phyloP scores from a whole-genome alignment of 2,888 invertebrate genomes.

The Acronicta alni region DNA sequence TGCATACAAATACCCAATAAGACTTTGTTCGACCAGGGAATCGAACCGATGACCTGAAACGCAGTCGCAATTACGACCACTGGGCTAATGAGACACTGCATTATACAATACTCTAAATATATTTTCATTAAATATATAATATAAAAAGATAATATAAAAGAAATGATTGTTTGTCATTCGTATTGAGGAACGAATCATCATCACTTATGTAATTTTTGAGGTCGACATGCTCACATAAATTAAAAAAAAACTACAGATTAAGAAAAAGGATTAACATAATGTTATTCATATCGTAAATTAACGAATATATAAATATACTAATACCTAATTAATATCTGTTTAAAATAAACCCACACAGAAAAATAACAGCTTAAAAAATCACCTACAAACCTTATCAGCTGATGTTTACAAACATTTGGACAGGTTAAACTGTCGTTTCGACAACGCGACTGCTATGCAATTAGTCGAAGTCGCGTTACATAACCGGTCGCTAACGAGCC shows the following conservation, averaged over 20 bases:
- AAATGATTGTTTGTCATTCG: too few relatives aligned
- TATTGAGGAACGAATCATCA: too few relatives aligned
- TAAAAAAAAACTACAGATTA: background rate
- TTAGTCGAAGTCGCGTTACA: conserved; percentile 53
- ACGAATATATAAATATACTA: background rate
- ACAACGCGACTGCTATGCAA: conserved; percentile 47
- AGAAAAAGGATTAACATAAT: conserved; percentile 7
- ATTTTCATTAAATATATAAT: too few relatives aligned
- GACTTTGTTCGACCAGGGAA: too few relatives aligned
- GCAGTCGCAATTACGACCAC: too few relatives aligned
- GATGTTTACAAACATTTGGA: conserved; percentile 54
- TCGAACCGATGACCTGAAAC: too few relatives aligned
- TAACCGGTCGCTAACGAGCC: conserved; percentile 43
- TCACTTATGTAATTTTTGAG: too few relatives aligned
- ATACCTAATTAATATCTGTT: conserved; percentile 16
- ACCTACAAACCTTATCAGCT: conserved; percentile 11
- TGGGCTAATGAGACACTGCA: too few relatives aligned
- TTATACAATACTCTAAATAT: too few relatives aligned
- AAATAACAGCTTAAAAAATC: conserved; percentile 9
- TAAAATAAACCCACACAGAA: conserved; percentile 5
- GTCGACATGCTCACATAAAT: too few relatives aligned
- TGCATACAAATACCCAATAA: too few relatives aligned
- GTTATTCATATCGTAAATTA: conserved; percentile 15
- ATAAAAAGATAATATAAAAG: too few relatives aligned
- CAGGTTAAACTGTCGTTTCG: conserved; percentile 31